These are phyloP conservation scores for Hyposmocoma kahamanoa DNA, from an alignment of 1,140 invertebrate genomes.

Conservation along the genomic window DNA sequence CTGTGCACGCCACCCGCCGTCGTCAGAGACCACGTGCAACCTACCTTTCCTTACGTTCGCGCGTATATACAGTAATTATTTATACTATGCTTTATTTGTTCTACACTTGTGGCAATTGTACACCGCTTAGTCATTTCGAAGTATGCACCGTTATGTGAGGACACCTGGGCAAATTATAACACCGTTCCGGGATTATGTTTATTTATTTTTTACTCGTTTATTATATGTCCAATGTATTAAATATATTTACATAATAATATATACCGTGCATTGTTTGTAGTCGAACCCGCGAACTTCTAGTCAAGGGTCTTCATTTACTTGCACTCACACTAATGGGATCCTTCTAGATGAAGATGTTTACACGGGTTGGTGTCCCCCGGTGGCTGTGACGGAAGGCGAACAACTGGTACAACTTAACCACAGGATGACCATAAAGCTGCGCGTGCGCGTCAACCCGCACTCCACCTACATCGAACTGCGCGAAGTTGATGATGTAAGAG, in stretches of 20 bases:
- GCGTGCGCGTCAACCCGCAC: constrained; percentile 38
- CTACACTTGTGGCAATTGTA: no score
- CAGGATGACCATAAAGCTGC: constrained; percentile 39
- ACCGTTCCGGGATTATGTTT: no score
- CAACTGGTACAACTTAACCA: constrained; percentile 39
- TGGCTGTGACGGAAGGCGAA: constrained; percentile 41
- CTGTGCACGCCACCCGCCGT: constrained; percentile 29
- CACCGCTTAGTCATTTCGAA: no score
- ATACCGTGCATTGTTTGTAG: no score
- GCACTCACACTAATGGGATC: no score
- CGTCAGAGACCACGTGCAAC: background rate
- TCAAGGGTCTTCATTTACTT: no score
- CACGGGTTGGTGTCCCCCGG: constrained; percentile 31
- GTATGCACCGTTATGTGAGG: no score
- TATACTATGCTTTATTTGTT: constrained; percentile 1
- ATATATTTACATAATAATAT: no score
- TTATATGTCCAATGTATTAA: no score
- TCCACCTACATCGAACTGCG: constrained; percentile 41
- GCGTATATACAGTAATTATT: constrained; percentile 19
- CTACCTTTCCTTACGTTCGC: constrained; percentile 26
- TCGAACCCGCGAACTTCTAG: no score
- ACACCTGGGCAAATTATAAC: no score
- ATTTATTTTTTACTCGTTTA: no score
- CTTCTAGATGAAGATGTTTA: background rate
- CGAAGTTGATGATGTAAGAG: constrained; percentile 37